phyloP scores from a whole-genome alignment of 2,888 invertebrate species.

The Invenusta paracnida region DNA sequence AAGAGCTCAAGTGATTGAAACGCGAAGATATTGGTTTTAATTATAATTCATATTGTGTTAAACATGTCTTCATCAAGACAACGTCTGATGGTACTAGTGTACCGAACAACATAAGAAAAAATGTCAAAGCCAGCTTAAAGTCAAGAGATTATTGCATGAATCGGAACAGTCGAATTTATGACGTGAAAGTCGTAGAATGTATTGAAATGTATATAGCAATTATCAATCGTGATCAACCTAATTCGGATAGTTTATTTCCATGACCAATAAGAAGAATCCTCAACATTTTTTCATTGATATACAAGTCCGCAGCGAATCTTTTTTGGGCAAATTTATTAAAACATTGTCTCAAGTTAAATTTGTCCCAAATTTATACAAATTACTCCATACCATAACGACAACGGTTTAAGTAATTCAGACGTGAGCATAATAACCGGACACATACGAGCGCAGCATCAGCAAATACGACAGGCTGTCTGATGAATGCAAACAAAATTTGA shows the following conservation, averaged over 20 bases:
- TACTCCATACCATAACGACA: neutral
- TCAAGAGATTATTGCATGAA: conserved; percentile 22
- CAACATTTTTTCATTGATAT: neutral
- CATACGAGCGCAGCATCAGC: neutral
- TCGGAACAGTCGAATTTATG: conserved; percentile 29
- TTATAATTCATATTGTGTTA: neutral
- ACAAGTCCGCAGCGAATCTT: neutral
- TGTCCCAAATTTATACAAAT: neutral
- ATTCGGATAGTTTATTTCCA: neutral
- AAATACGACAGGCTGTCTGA: neutral
- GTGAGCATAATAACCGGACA: neutral
- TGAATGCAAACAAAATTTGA: neutral
- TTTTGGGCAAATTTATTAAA: neutral
- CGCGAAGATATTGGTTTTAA: neutral
- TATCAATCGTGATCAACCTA: neutral
- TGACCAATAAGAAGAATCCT: neutral
- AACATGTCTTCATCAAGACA: conserved; percentile 18
- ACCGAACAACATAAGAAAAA: conserved; percentile 20
- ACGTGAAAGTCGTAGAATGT: neutral
- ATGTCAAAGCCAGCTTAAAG: conserved; percentile 23
- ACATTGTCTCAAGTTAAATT: neutral
- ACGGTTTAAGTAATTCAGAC: neutral
- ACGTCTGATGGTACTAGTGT: conserved; percentile 6
- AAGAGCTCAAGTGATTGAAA: neutral
- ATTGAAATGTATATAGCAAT: neutral